A percentile compares a stretch with the other conserved stretches of the same genome.
Conservation (phyloP, 2,888 invertebrate species). For the Omphaloscelis lunosa region DNA sequence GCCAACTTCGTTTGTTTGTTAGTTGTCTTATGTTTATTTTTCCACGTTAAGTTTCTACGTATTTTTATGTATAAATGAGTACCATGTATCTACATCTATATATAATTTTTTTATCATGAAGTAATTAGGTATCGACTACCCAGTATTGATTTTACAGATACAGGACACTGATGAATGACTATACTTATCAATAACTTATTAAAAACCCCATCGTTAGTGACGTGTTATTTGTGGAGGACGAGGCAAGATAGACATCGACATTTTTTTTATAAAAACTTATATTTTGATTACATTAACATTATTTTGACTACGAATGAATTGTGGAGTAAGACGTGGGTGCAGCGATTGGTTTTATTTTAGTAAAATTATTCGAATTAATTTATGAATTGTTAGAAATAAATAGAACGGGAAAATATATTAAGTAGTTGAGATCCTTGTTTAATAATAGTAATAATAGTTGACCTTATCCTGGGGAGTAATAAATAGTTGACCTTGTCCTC, state of each 20-base stretch:
- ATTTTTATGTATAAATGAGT: background rate
- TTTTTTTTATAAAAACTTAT: background rate
- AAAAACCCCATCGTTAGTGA: background rate
- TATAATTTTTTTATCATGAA: constrained; percentile 1
- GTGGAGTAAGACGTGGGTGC: background rate
- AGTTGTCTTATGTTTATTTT: background rate
- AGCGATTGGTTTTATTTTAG: background rate
- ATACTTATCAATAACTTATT: constrained; percentile 7
- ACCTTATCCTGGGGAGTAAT: background rate
- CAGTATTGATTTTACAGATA: constrained; percentile 21
- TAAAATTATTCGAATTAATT: background rate
- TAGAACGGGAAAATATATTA: background rate
- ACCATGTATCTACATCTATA: background rate
- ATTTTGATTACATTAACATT: constrained; percentile 1
- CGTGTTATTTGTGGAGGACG: constrained; percentile 8
- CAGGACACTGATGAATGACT: background rate
- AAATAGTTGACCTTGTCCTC: background rate
- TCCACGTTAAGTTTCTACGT: background rate
- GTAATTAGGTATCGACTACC: background rate
- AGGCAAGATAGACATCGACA: background rate
- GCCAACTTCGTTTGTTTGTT: background rate
- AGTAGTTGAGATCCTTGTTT: background rate
- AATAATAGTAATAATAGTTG: too few species aligned
- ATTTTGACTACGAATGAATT: background rate
- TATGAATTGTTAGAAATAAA: background rate